A percentile compares a stretch with the other conserved stretches of the same genome.
These are phyloP conservation scores for Thymelicus lineola DNA, from an alignment of 2,888 invertebrate species.

Conservation along the genomic window DNA sequence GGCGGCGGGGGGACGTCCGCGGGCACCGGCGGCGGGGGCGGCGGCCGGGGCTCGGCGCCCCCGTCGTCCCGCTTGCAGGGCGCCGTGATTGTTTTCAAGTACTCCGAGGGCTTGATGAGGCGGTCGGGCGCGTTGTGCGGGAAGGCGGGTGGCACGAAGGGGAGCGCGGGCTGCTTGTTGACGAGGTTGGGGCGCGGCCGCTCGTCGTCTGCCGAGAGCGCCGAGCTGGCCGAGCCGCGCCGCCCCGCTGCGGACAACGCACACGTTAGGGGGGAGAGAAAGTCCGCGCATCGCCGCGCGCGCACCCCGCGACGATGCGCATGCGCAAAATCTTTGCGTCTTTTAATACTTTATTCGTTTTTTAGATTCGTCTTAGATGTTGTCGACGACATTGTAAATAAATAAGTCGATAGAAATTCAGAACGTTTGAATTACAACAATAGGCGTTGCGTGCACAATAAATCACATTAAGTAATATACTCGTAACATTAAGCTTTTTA, in stretches of 20 bases:
- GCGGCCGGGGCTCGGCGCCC: conserved; percentile 85
- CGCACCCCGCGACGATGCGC: conserved; percentile 50
- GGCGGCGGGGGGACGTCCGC: conserved; percentile 64
- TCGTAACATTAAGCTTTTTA: conserved; percentile 15
- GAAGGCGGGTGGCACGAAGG: conserved; percentile 97
- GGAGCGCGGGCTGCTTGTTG: conserved; percentile 93
- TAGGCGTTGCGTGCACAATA: conserved; percentile 17
- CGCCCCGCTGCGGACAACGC: conserved; percentile 74
- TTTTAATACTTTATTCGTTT: background rate
- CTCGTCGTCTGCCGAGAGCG: conserved; percentile 77
- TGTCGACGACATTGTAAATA: conserved; percentile 17
- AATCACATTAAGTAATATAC: conserved; percentile 19
- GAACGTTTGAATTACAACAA: background rate
- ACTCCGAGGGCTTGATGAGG: conserved; percentile 96
- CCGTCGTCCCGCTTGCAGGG: conserved; percentile 83
- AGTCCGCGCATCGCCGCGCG: conserved; percentile 71
- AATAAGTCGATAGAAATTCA: background rate
- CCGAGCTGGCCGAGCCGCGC: conserved; percentile 65
- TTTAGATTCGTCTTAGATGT: background rate
- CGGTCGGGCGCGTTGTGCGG: conserved; percentile 92
- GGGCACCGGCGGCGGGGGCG: conserved; percentile 84
- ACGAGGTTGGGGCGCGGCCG: conserved; percentile 87
- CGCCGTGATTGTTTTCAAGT: conserved; percentile 92
- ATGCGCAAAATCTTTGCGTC: background rate
- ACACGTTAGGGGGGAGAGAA: conserved; percentile 68